Conservation (phyloP, 2,113 vertebrate species). For the Sterrhoptilus dennistouni region DNA sequence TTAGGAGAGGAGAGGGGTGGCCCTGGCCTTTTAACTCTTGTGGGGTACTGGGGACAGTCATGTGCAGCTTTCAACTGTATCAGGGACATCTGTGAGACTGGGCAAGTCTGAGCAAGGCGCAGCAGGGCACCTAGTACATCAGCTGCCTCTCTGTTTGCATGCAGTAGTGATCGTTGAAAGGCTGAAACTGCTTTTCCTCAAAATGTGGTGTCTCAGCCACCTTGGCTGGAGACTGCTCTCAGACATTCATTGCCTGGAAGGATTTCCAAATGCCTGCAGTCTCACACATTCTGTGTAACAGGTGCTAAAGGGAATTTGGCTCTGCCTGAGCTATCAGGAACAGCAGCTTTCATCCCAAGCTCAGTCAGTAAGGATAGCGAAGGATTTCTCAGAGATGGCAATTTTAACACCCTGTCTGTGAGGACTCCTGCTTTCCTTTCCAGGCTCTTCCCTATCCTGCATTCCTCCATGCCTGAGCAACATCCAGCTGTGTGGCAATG, state of each 20-base stretch:
- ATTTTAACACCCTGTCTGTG: neutral
- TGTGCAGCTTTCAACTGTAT: neutral
- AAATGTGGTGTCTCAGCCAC: neutral
- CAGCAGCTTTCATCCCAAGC: neutral
- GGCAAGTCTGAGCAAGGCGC: neutral
- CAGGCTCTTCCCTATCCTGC: neutral
- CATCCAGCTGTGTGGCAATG: neutral
- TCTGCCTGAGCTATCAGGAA: neutral
- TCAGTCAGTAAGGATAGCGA: fast-evolving
- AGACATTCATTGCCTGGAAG: neutral
- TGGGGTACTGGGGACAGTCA: neutral
- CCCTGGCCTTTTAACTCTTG: neutral
- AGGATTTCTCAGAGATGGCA: neutral
- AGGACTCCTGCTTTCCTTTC: neutral
- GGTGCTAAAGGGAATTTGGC: neutral
- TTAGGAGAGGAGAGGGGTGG: neutral
- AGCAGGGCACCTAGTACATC: neutral
- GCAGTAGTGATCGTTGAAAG: neutral
- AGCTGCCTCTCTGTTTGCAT: neutral
- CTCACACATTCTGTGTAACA: neutral
- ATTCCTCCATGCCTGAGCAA: neutral
- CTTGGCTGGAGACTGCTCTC: neutral
- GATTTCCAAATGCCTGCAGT: neutral
- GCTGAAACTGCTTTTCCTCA: neutral
- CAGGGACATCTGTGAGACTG: neutral